These are phyloP conservation scores for Garra rufa DNA, from an alignment of 2,113 vertebrate species.

Conservation along the genomic window DNA sequence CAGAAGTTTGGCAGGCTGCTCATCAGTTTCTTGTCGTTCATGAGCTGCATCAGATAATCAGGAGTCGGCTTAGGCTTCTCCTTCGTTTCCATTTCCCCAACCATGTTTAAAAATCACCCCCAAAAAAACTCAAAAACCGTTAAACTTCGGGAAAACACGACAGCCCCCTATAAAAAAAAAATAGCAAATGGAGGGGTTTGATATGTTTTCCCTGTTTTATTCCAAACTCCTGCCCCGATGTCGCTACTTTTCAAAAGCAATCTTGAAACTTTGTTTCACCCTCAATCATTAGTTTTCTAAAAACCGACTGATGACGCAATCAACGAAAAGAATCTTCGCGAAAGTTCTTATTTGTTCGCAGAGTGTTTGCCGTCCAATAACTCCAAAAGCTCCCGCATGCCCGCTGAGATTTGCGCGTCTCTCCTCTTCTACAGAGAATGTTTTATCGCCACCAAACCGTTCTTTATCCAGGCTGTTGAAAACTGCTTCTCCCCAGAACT, in stretches of 20 bases:
- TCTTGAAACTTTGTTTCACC: not conserved
- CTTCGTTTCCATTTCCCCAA: slow-evolving; percentile 97
- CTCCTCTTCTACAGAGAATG: slow-evolving; percentile 10
- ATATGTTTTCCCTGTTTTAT: slow-evolving; percentile 1
- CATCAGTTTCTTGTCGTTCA: slow-evolving; percentile 99
- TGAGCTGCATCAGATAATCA: slow-evolving; percentile 98
- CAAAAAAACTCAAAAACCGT: not conserved
- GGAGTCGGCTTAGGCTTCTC: slow-evolving; percentile 97
- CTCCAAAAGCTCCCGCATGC: slow-evolving; percentile 56
- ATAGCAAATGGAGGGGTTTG: not conserved
- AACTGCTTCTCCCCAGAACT: not conserved
- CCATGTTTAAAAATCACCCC: slow-evolving; percentile 72
- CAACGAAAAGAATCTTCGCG: not conserved
- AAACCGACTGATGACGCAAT: not conserved
- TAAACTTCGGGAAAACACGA: not conserved
- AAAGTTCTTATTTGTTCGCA: not conserved
- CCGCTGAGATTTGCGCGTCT: slow-evolving; percentile 42
- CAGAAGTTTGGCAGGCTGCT: slow-evolving; percentile 98
- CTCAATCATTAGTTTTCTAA: not conserved
- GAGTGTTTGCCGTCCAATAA: not conserved
- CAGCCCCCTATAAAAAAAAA: not conserved
- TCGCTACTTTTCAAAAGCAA: slow-evolving; percentile 21
- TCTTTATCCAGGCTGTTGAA: slow-evolving; percentile 27
- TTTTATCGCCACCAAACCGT: not conserved
- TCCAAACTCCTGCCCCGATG: not conserved